These are phyloP conservation scores for Bombyx huttoni DNA, from an alignment of 2,888 invertebrate genomes.

Conservation along the genomic window DNA sequence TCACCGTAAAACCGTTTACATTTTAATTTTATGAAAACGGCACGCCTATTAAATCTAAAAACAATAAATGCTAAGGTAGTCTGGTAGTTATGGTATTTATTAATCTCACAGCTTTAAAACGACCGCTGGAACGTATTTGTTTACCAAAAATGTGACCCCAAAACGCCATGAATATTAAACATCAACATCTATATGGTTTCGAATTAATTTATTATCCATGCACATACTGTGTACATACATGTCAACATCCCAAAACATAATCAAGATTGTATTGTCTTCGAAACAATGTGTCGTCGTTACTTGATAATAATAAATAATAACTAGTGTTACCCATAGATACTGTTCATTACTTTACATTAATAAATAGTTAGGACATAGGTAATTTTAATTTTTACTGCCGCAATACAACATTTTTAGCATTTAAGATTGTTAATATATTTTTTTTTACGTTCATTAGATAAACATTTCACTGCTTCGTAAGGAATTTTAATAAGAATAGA, in stretches of 20 bases:
- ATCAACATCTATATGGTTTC: slow-evolving; percentile 21
- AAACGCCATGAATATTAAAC: slow-evolving; percentile 34
- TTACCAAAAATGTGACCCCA: slow-evolving; percentile 19
- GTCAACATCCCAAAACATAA: slow-evolving; percentile 38
- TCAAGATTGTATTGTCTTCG: slow-evolving; percentile 17
- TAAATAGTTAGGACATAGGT: too few species aligned
- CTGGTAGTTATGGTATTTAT: neutral
- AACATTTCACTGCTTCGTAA: too few species aligned
- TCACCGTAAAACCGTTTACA: too few species aligned
- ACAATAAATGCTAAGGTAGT: neutral
- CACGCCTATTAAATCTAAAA: too few species aligned
- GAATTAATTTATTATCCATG: slow-evolving; percentile 33
- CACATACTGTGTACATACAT: slow-evolving; percentile 14
- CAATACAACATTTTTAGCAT: too few species aligned
- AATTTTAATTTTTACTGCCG: too few species aligned
- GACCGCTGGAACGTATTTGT: slow-evolving; percentile 28
- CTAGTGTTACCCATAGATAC: too few species aligned
- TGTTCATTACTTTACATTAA: too few species aligned
- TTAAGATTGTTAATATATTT: too few species aligned
- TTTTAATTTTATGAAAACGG: too few species aligned
- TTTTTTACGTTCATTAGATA: too few species aligned
- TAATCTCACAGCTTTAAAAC: slow-evolving; percentile 1
- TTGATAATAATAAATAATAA: neutral
- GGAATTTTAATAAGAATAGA: too few species aligned
- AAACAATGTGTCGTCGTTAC: slow-evolving; percentile 9